Percentiles rank a stretch among this genome's conserved stretches.
Conservation (phyloP, 2,888 invertebrate species). For the Drosophila multiciliata region DNA sequence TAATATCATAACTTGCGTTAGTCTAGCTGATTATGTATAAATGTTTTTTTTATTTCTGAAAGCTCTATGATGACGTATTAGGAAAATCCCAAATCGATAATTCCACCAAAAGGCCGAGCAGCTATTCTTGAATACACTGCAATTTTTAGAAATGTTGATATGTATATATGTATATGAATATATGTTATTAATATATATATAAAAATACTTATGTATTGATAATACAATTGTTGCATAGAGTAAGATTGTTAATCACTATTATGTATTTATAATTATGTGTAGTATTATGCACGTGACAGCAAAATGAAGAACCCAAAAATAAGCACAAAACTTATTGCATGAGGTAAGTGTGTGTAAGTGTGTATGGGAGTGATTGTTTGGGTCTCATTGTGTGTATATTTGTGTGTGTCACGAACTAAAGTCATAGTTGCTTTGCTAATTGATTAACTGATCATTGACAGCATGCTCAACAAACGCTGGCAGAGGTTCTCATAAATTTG, state of each 20-base stretch:
- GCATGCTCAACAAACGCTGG: neutral
- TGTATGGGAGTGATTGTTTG: neutral
- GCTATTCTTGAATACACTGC: conserved; percentile 25
- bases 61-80: conserved; percentile 3
- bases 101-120: conserved; percentile 9
- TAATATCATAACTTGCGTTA: neutral
- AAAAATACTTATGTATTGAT: conserved; percentile 14
- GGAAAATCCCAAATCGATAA: conserved; percentile 40
- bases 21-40: conserved; percentile 14
- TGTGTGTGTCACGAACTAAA: conserved; percentile 4
- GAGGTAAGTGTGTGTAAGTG: conserved; percentile 1
- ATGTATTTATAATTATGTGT: conserved; percentile 37
- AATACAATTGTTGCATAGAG: conserved; percentile 22
- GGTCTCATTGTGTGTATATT: neutral
- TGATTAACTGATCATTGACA: conserved; percentile 30
- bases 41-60: conserved; percentile 16
- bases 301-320: conserved; percentile 32
- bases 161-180: neutral
- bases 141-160: conserved; percentile 9
- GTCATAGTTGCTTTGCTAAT: conserved; percentile 40
- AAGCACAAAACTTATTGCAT: conserved; percentile 16
- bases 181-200: neutral
- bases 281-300: conserved; percentile 21
- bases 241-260: conserved; percentile 24
- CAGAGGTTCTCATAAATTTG: neutral